Evolutionary conservation across 2,113 vertebrate species (phyloP).

Genomic region (Ascaphus truei): DNA sequence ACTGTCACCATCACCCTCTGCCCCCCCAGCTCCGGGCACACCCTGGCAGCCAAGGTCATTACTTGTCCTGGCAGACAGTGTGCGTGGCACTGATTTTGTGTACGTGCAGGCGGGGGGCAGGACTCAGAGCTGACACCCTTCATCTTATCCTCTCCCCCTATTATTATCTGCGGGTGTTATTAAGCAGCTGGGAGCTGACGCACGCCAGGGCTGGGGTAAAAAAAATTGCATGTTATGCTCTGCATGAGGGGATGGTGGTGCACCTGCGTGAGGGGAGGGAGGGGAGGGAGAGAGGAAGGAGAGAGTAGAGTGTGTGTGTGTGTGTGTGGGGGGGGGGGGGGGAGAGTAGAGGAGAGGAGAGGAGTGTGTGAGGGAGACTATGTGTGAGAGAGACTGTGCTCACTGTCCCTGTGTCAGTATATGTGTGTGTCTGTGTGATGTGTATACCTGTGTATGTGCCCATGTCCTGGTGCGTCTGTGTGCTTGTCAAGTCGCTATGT

Average conservation of each 20-base stretch:
- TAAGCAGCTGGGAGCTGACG: conserved; percentile 34
- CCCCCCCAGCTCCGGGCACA: conserved; percentile 14
- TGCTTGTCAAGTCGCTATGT: too few species aligned
- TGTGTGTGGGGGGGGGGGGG: not conserved
- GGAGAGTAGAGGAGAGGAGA: too few species aligned
- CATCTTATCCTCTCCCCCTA: conserved; percentile 12
- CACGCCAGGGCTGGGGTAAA: conserved; percentile 1
- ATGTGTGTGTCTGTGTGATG: too few species aligned
- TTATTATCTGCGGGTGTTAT: conserved; percentile 36
- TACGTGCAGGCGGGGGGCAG: conserved; percentile 24
- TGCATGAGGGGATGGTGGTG: conserved; percentile 24
- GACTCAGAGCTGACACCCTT: conserved; percentile 20
- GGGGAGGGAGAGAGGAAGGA: not conserved
- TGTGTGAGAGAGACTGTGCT: too few species aligned
- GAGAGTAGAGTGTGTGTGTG: not conserved
- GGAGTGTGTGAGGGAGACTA: too few species aligned
- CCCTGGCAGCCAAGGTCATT: conserved; percentile 25
- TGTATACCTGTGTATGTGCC: too few species aligned
- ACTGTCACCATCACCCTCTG: conserved; percentile 37
- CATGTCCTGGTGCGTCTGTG: too few species aligned
- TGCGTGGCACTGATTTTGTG: conserved; percentile 3
- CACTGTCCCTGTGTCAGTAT: too few species aligned
- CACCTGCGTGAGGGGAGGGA: conserved; percentile 15
- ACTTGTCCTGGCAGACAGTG: conserved; percentile 3
- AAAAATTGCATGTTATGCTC: conserved; percentile 26